Percentiles rank a stretch among this genome's conserved stretches.
Conservation (phyloP, 2,888 invertebrate genomes). For the Aporophyla lueneburgensis region DNA sequence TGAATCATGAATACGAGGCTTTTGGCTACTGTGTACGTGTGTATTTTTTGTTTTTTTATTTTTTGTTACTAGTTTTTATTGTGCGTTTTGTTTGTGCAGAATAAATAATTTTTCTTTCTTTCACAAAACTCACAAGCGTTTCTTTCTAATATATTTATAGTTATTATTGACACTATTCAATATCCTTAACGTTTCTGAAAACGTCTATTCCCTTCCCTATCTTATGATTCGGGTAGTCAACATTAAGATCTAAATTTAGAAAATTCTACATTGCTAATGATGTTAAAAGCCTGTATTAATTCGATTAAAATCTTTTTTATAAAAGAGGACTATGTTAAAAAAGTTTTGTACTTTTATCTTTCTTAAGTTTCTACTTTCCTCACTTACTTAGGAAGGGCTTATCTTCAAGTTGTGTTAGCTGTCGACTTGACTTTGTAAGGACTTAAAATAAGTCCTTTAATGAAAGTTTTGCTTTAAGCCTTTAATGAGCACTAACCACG, state of each 20-base stretch:
- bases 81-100: too few relatives aligned
- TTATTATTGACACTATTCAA: not conserved
- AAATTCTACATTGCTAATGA: not conserved
- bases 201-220: not conserved
- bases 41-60: too few relatives aligned
- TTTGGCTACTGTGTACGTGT: too few relatives aligned
- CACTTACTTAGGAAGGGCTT: slow-evolving; percentile 13
- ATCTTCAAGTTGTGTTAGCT: slow-evolving; percentile 28
- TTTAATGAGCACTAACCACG: not conserved
- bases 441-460: slow-evolving; percentile 10
- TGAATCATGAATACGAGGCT: too few relatives aligned
- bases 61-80: too few relatives aligned
- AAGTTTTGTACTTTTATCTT: slow-evolving; percentile 17
- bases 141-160: not conserved
- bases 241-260: not conserved
- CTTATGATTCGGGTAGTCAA: not conserved
- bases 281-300: not conserved
- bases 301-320: not conserved
- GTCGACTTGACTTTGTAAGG: slow-evolving; percentile 6
- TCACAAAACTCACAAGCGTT: rapidly evolving
- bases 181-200: not conserved
- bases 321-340: slow-evolving; percentile 19
- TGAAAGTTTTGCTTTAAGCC: slow-evolving; percentile 6
- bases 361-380: slow-evolving; percentile 14
- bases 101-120: too few relatives aligned